Evolutionary conservation across 2,113 vertebrate genomes (phyloP).

Genomic region (Noctilio leporinus): DNA sequence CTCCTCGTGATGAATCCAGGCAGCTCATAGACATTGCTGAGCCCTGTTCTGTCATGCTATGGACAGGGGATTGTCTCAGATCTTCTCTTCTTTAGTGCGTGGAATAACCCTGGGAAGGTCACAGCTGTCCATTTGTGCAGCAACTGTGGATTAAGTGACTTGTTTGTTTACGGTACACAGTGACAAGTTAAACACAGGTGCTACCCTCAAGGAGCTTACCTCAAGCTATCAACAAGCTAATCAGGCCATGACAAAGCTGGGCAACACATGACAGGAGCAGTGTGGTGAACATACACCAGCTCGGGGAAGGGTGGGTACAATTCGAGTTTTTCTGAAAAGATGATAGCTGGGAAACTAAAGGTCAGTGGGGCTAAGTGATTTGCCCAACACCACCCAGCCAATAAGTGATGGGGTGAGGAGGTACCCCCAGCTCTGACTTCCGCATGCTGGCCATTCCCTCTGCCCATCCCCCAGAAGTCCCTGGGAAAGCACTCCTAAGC

Average conservation of each 20-base stretch:
- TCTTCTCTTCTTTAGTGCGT: neutral
- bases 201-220: neutral
- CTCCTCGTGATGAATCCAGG: neutral
- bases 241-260: neutral
- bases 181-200: neutral
- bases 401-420: neutral
- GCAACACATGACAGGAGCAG: neutral
- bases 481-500: neutral
- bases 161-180: neutral
- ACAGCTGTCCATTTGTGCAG: neutral
- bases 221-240: neutral
- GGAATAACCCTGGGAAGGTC: neutral
- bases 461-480: accelerated
- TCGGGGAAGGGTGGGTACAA: neutral
- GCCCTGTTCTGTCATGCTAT: neutral
- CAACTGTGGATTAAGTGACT: neutral
- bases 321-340: neutral
- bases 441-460: neutral
- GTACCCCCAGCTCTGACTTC: neutral
- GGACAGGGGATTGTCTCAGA: neutral
- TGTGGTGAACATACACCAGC: too few species aligned
- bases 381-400: neutral
- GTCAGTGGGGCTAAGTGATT: neutral
- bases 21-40: neutral
- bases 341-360: neutral